A percentile compares a stretch with the other conserved stretches of the same genome.
Evolutionary conservation across 2,888 invertebrate genomes (phyloP).

Genomic region (Drosophila bunnanda): DNA sequence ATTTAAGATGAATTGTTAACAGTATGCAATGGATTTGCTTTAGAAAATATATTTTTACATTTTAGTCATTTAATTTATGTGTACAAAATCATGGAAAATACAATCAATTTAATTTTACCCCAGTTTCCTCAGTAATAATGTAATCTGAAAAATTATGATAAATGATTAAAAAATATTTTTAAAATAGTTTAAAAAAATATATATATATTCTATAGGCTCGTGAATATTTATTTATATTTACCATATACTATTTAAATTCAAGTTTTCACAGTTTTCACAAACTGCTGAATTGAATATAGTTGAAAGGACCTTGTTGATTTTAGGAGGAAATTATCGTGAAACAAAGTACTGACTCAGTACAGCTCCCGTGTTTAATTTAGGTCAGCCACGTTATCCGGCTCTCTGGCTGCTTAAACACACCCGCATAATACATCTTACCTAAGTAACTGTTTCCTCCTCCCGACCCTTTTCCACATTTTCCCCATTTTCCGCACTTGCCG

Average conservation of each 20-base stretch:
- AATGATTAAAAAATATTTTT: neutral
- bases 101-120: neutral
- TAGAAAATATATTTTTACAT: no score
- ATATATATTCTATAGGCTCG: neutral
- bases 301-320: conserved; percentile 21
- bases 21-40: neutral
- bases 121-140: neutral
- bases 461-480: conserved; percentile 7
- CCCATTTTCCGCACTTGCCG: conserved; percentile 11
- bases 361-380: conserved; percentile 31
- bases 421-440: conserved; percentile 47
- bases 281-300: conserved; percentile 1
- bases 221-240: no score
- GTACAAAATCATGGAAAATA: neutral
- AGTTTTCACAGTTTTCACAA: neutral
- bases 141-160: neutral
- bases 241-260: neutral
- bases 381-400: conserved; percentile 44
- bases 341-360: conserved; percentile 21
- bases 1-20: neutral
- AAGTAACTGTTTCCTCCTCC: conserved; percentile 38
- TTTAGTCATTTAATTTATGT: neutral
- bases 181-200: neutral
- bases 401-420: conserved; percentile 49
- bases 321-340: conserved; percentile 19